Base-by-base conservation (phyloP, 92 coral and sea anemone species). In the Anthopleura xanthogrammica region DNA sequence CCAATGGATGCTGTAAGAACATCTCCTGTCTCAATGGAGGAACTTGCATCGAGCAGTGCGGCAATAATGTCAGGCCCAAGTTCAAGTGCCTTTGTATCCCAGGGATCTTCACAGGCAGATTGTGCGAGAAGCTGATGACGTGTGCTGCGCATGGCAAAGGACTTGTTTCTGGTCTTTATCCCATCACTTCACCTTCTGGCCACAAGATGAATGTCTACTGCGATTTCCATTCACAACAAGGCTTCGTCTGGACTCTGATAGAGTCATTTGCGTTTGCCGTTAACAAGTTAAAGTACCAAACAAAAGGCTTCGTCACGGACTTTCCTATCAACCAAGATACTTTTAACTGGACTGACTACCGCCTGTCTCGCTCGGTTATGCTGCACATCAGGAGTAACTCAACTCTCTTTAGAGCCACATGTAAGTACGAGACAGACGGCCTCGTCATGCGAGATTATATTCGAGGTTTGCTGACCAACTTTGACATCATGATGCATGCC, bases 11-110 rank as follows among this genome's bases (percentile, higher is more conserved):
- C 39, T 90, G 93, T 60, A 24, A 43, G 70, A 68, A 83, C 10
- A 62, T 52, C 1, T 77, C 88, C 5, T 90, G 93, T 71, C 83
- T 83, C 5, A 83, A 90, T 73, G 88, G 86, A 7, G 93, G 91
- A 7, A 85, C 80, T 29, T 90, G 93, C 60, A 71, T 58, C 17
- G 93, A 90, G 22, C 77, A 29, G 40, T 90, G 93, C 24, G 52
- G 62, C 58, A 54, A 54, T 60, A 83, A 85, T 73, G 79, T 86
- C 75, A 85, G 23, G n/a, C 22, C 40, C 70, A 83, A 77, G 77
- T 90, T 87, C 80, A 60, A 46, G 20, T 90, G 93, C 75, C 75
- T 77, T 65, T 88, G 91, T 52, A 41, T 41, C 23, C 39, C 87
- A 41, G 41, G 79, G 55, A 55, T 75, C 62, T 90, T 65, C 79